These are phyloP conservation scores for Valencia hispanica DNA, from an alignment of 2,797 vertebrate genomes.

Conservation along the genomic window DNA sequence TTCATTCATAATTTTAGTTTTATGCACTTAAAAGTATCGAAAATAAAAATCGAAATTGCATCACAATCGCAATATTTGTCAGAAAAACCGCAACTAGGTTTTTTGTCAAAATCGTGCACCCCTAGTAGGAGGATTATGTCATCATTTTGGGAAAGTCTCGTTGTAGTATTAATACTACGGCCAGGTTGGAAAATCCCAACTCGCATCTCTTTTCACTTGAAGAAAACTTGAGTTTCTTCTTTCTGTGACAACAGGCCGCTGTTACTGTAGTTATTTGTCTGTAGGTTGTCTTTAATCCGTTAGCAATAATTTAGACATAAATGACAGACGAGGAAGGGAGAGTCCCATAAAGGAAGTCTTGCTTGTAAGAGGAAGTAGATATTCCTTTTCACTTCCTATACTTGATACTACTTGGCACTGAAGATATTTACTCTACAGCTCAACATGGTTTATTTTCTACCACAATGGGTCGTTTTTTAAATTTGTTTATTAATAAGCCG, in stretches of 20 bases:
- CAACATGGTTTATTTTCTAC: not conserved
- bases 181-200: not conserved
- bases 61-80: no score
- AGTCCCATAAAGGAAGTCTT: conserved; percentile 1
- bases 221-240: not conserved
- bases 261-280: not conserved
- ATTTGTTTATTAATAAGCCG: no score
- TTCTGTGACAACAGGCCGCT: not conserved
- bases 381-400: conserved; percentile 1
- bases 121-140: conserved; percentile 62
- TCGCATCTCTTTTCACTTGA: not conserved
- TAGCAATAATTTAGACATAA: not conserved
- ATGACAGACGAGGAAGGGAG: not conserved
- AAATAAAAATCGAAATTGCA: no score
- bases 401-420: not conserved
- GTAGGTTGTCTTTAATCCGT: not conserved
- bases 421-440: not conserved
- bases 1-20: no score
- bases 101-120: no score
- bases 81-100: no score
- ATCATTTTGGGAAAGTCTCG: conserved; percentile 34
- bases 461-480: not conserved
- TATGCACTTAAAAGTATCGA: no score
- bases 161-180: not conserved
- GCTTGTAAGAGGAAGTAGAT: not conserved